Base-by-base conservation (phyloP, 2,113 vertebrate species). In the Sarotherodon lohbergeri region DNA sequence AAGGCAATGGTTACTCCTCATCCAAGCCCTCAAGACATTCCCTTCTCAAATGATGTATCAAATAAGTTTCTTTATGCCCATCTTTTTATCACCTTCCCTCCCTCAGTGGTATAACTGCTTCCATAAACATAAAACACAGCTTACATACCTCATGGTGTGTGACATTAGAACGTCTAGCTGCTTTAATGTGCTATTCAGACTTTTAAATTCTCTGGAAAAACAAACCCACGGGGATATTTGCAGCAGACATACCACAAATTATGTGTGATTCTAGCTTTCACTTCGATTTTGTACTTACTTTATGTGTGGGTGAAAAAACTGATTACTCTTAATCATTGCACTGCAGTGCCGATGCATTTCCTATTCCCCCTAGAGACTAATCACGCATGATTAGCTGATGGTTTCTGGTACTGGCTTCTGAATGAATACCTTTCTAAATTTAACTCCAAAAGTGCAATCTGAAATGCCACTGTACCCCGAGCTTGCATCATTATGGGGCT, bases 351-450 rank as follows among this genome's bases (percentile, higher is more conserved):
- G 27, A 59, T 55, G 54, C 88, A 80, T 59, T 84, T 73, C 85
- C 71, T 88, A 46, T 80, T 91, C 57, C 85, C 90, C 34, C 84
- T 32, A 17, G 78, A 88, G 89, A 89, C 82, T 86, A 89, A 93
- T 93, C 92, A 91, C 41, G 73, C 87, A 78, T 92, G 86, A 94
- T 93, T 93, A 92, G 90, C 84, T 89, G 90, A 91, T 92, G 85
- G 89, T 39, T 86, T 90, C 56, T 34, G 61, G 89, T 83, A 86
- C 79, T 91, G 86, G 52, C 80, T 82, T 84, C 66, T 61, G 34
- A 88, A 86, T 91, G 54, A 88, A 90, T 83, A 66, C 29, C 71
- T 81, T 83, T 88, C 85, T 91, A 91, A 89, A 84, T 88, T 81
- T 91, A 94, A 89, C 83, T 83, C 27, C 19, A 82, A 88, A 89